phyloP scores from a whole-genome alignment of 2,797 vertebrate species.

The Acanthiza pusilla region DNA sequence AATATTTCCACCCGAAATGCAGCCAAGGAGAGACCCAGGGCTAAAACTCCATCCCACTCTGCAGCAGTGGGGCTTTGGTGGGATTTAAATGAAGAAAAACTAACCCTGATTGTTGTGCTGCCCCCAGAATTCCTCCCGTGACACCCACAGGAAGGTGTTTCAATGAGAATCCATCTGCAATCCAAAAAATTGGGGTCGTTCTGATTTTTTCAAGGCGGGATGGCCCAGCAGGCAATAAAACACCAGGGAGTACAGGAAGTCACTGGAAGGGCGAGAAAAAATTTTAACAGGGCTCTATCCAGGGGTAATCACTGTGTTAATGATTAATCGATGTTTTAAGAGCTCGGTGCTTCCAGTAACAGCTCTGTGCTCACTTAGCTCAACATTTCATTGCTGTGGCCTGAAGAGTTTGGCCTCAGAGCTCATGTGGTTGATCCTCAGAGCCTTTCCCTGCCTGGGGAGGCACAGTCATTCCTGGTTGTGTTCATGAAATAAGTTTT shows the following conservation, averaged over 20 bases:
- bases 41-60: not conserved
- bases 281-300: not conserved
- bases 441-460: not conserved
- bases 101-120: not conserved
- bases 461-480: not conserved
- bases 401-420: not conserved
- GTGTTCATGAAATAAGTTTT: not conserved
- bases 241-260: not conserved
- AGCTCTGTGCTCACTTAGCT: not conserved
- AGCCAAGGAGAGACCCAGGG: not conserved
- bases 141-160: too few relatives aligned
- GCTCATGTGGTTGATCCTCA: not conserved
- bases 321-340: not conserved
- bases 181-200: not conserved
- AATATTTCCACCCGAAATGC: not conserved
- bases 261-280: not conserved
- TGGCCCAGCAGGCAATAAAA: not conserved
- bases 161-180: not conserved
- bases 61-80: not conserved
- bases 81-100: not conserved
- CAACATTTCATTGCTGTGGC: not conserved
- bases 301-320: not conserved
- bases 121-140: not conserved
- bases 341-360: not conserved
- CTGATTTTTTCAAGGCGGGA: not conserved